A percentile compares a stretch with the other conserved stretches of the same genome.
phyloP scores from a whole-genome alignment of 2,888 invertebrate genomes.

The Dusona sp. region DNA sequence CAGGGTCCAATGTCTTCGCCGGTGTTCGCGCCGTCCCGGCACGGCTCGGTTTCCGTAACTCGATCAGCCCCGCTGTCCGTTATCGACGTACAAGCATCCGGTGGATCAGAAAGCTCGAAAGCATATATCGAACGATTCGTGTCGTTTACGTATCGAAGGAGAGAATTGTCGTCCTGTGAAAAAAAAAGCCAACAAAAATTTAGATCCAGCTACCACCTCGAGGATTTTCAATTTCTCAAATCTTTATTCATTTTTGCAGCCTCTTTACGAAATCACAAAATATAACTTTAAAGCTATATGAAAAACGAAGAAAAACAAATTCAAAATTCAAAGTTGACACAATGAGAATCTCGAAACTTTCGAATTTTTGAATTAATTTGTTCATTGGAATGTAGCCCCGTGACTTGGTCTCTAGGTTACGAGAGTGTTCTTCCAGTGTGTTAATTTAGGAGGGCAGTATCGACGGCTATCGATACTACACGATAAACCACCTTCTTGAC shows the following conservation, averaged over 20 bases:
- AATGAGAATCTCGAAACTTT: not conserved
- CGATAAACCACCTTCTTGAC: slow-evolving; percentile 80
- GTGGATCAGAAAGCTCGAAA: slow-evolving; percentile 83
- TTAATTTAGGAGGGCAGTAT: slow-evolving; percentile 82
- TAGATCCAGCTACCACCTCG: too few relatives aligned
- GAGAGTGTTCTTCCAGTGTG: slow-evolving; percentile 82
- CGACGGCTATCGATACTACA: slow-evolving; percentile 78
- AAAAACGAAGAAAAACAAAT: not conserved
- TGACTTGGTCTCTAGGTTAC: slow-evolving; percentile 78
- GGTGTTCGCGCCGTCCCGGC: slow-evolving; percentile 75
- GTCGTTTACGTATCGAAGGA: slow-evolving; percentile 86
- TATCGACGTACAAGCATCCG: slow-evolving; percentile 77
- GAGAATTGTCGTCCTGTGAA: slow-evolving; percentile 86
- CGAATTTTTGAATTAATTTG: slow-evolving; percentile 67
- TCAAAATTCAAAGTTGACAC: not conserved
- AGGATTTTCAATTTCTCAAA: too few relatives aligned
- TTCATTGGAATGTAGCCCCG: slow-evolving; percentile 82
- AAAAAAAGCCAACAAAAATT: slow-evolving; percentile 7
- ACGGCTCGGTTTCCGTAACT: slow-evolving; percentile 74
- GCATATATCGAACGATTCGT: slow-evolving; percentile 85
- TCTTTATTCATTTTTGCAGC: not conserved
- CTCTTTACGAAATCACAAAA: not conserved
- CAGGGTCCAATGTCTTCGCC: slow-evolving; percentile 84
- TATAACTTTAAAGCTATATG: not conserved
- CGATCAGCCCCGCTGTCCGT: slow-evolving; percentile 77